phyloP scores from a whole-genome alignment of 2,113 vertebrate species.

The Anthoscopus minutus region DNA sequence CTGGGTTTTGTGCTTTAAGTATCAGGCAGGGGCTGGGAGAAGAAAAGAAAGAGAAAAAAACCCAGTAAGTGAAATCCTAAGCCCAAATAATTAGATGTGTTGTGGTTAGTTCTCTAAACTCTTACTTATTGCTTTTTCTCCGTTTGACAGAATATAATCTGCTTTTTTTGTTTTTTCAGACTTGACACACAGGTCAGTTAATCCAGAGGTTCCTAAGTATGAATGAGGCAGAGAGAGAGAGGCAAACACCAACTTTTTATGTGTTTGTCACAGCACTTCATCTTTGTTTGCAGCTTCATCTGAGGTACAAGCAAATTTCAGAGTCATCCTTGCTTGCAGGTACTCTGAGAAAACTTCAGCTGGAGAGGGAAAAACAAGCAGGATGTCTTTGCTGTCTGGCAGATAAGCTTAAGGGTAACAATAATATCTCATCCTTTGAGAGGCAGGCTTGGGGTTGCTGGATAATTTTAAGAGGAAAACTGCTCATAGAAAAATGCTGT shows the following conservation, averaged over 20 bases:
- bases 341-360: neutral
- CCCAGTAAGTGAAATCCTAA: conserved; percentile 32
- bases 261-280: neutral
- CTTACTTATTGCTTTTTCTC: conserved; percentile 13
- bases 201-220: neutral
- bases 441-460: neutral
- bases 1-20: conserved; percentile 55
- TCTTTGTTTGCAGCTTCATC: conserved; percentile 23
- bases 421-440: neutral
- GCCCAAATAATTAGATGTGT: conserved; percentile 23
- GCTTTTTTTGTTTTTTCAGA: neutral
- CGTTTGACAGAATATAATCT: conserved; percentile 21
- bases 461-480: neutral
- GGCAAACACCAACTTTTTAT: neutral
- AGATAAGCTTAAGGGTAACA: neutral
- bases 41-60: conserved; percentile 25
- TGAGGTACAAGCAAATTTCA: conserved; percentile 3
- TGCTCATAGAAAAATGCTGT: neutral
- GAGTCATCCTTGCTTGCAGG: neutral
- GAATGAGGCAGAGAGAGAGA: neutral
- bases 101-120: conserved; percentile 34
- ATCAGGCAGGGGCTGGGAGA: conserved; percentile 17
- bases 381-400: neutral
- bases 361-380: neutral
- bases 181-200: neutral